phyloP scores from a whole-genome alignment of 2,113 vertebrate species.

The Tautogolabrus adspersus region DNA sequence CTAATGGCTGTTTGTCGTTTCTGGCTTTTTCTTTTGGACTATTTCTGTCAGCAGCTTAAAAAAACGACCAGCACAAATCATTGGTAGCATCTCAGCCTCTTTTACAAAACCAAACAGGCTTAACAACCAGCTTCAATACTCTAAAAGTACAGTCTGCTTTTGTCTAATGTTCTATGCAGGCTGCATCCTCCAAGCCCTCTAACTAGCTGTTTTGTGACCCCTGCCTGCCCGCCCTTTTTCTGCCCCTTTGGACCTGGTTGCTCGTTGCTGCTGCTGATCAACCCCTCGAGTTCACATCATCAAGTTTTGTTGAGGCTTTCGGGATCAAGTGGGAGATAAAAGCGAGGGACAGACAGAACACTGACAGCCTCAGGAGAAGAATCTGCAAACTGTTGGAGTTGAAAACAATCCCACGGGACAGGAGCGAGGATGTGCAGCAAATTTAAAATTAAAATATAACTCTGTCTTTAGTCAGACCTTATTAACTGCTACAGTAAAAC shows the following conservation, averaged over 20 bases:
- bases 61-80: no score
- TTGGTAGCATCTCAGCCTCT: no score
- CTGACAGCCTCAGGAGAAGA: not conserved
- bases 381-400: not conserved
- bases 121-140: no score
- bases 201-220: not conserved
- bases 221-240: not conserved
- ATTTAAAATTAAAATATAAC: not conserved
- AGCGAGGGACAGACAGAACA: not conserved
- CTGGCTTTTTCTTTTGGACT: no score
- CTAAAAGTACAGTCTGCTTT: no score
- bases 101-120: no score
- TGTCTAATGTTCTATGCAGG: no score
- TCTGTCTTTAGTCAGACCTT: not conserved
- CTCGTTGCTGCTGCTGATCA: not conserved
- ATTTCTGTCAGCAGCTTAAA: no score
- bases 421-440: not conserved
- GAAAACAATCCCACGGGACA: not conserved
- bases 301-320: not conserved
- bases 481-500: not conserved
- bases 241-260: not conserved
- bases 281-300: no score
- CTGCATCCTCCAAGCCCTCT: not conserved
- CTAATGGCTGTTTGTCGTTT: no score
- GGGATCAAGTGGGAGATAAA: constrained; percentile 9